phyloP scores from a whole-genome alignment of 2,797 vertebrate genomes.

The Mus caroli region DNA sequence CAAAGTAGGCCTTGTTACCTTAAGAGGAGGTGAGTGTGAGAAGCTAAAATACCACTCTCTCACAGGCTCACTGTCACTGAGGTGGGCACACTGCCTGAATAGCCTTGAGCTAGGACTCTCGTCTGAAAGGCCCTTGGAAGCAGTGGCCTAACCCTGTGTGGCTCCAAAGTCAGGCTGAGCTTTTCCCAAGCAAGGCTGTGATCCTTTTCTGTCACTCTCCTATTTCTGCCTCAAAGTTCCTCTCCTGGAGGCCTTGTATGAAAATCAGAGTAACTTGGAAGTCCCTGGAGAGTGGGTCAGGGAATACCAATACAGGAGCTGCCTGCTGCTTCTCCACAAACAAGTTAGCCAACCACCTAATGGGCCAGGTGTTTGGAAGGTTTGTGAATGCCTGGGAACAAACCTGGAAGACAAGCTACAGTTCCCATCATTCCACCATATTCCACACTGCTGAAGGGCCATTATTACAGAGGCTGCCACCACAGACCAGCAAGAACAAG shows the following conservation, averaged over 20 bases:
- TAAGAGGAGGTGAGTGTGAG: background rate
- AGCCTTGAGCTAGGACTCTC: background rate
- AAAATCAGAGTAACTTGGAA: slow-evolving; percentile 42
- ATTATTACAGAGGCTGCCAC: background rate
- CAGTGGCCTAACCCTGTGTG: background rate
- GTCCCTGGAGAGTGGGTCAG: background rate
- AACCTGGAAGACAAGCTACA: background rate
- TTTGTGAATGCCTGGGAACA: background rate
- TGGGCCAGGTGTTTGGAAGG: background rate
- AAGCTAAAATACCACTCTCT: background rate
- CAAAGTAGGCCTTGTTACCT: background rate
- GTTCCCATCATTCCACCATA: background rate
- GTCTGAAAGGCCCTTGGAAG: background rate
- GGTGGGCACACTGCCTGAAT: background rate
- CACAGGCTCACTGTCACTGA: background rate
- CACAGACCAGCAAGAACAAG: slow-evolving; percentile 13
- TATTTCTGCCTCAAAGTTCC: background rate
- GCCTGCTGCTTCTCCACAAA: background rate
- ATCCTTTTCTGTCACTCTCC: slow-evolving; percentile 18
- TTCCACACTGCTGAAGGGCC: background rate
- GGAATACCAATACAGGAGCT: background rate
- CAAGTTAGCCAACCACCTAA: background rate
- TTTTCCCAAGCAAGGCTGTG: background rate
- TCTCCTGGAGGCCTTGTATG: background rate
- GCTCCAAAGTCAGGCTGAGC: background rate